Percentiles rank a stretch among this genome's conserved stretches.
Evolutionary conservation across 2,888 invertebrate species (phyloP).

Genomic region (Baronia brevicornis): DNA sequence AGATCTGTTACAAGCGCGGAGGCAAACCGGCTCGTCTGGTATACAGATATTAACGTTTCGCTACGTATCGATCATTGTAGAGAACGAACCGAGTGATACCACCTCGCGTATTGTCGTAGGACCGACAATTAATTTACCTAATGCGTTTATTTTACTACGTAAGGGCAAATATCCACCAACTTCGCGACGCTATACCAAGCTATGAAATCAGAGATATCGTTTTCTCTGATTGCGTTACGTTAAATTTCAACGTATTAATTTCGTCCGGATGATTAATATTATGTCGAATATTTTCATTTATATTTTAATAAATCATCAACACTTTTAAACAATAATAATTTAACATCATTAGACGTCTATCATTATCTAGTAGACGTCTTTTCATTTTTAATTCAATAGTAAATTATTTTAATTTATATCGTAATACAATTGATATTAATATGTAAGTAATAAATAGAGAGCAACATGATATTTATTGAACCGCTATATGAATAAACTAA

Average conservation of each 20-base stretch:
- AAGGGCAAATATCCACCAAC: too few species aligned
- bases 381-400: too few species aligned
- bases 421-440: too few species aligned
- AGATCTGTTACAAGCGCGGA: slow-evolving; percentile 43
- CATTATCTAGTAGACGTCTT: too few species aligned
- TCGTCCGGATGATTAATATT: neutral
- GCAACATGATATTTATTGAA: too few species aligned
- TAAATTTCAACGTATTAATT: slow-evolving; percentile 1
- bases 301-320: slow-evolving; percentile 2
- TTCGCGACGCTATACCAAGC: too few species aligned
- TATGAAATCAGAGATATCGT: too few species aligned
- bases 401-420: too few species aligned
- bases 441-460: too few species aligned
- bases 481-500: too few species aligned
- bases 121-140: slow-evolving; percentile 17
- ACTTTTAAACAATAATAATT: neutral
- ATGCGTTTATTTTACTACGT: slow-evolving; percentile 16
- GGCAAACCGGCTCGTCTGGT: slow-evolving; percentile 41
- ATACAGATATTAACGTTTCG: slow-evolving; percentile 25
- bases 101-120: slow-evolving; percentile 25
- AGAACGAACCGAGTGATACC: slow-evolving; percentile 14
- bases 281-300: neutral
- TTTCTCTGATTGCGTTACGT: too few species aligned
- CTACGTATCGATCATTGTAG: slow-evolving; percentile 24
- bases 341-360: too few species aligned